Conservation (phyloP, 2,113 vertebrate genomes). For the Apodemus sylvaticus region DNA sequence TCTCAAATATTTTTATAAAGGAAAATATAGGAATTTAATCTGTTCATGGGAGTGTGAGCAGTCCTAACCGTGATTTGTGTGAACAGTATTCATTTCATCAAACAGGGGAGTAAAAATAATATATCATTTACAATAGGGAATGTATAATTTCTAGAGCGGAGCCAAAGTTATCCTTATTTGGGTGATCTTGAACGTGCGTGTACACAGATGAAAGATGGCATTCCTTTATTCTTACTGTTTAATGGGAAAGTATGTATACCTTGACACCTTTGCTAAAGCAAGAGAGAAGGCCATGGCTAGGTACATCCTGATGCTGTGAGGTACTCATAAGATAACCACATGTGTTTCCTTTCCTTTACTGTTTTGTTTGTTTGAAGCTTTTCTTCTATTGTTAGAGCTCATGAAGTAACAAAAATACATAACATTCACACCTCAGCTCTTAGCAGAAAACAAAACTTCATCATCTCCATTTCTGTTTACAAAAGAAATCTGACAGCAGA, state of each 20-base stretch:
- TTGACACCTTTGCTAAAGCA: not conserved
- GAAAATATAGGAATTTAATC: not conserved
- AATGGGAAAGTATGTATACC: not conserved
- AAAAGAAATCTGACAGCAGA: not conserved
- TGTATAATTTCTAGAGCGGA: not conserved
- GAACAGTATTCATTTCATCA: not conserved
- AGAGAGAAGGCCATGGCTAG: not conserved
- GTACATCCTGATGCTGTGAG: not conserved
- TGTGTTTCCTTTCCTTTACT: not conserved
- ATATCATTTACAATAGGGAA: not conserved
- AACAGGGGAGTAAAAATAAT: not conserved
- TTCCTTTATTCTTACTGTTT: not conserved
- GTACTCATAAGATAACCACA: not conserved
- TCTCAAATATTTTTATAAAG: not conserved
- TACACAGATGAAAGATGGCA: not conserved
- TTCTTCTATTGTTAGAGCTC: not conserved
- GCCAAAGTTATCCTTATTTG: not conserved
- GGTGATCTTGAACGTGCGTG: not conserved
- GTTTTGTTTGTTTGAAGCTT: not conserved
- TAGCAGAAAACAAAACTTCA: not conserved
- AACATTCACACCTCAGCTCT: not conserved
- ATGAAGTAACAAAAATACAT: constrained; percentile 1
- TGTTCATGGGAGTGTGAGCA: not conserved
- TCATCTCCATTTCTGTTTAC: not conserved
- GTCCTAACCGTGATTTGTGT: not conserved